These are phyloP conservation scores for Norana najaformis DNA, from an alignment of 2,888 invertebrate species.

Conservation along the genomic window DNA sequence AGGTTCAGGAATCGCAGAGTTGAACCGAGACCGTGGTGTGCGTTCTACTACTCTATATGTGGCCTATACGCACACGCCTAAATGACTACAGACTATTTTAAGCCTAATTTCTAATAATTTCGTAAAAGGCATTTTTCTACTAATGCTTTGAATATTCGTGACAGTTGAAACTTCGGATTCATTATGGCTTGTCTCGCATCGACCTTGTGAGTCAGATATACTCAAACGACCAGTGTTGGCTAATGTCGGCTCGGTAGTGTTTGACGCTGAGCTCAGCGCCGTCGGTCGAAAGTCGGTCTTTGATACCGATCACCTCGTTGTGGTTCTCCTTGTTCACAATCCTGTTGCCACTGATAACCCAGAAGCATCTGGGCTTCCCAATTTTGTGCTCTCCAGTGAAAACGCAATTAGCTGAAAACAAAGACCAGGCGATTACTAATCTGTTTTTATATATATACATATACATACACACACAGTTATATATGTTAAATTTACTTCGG, in stretches of 20 bases:
- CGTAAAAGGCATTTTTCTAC: neutral
- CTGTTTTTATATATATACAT: neutral
- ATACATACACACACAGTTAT: neutral
- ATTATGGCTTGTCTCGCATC: neutral
- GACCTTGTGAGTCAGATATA: neutral
- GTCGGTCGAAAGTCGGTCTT: neutral
- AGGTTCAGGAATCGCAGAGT: too few species aligned
- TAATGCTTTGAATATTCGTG: neutral
- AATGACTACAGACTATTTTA: neutral
- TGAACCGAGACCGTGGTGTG: too few species aligned
- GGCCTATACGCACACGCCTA: too few species aligned
- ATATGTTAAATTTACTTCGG: too few species aligned
- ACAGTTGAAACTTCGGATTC: neutral
- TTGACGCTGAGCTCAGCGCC: constrained; percentile 15
- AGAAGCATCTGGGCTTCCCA: neutral
- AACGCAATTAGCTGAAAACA: neutral
- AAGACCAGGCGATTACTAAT: neutral
- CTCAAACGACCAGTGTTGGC: constrained; percentile 2
- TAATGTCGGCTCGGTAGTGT: neutral
- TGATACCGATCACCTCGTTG: constrained; percentile 22
- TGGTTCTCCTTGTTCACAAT: constrained; percentile 19
- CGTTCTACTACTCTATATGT: too few species aligned
- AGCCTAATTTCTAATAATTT: neutral
- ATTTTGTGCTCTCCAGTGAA: neutral
- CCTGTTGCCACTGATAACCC: constrained; percentile 9